phyloP scores from a whole-genome alignment of 2,797 vertebrate species.

The Aselliscus stoliczkanus region DNA sequence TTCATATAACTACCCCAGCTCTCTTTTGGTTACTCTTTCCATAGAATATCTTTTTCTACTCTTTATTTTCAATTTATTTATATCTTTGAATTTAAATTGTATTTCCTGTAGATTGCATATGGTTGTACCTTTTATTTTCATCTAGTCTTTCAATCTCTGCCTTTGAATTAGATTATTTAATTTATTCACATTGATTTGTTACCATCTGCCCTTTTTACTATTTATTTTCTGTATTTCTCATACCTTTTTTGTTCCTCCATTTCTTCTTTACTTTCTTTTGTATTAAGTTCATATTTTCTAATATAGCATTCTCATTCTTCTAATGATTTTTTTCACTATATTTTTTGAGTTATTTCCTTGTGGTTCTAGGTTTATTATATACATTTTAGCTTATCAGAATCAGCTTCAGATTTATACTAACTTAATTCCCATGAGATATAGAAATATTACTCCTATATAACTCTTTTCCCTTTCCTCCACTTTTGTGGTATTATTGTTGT shows the following conservation, averaged over 20 bases:
- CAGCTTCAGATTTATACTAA: not conserved
- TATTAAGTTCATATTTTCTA: not conserved
- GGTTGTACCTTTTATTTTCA: not conserved
- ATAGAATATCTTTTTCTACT: not conserved
- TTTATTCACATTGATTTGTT: not conserved
- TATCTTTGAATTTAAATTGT: not conserved
- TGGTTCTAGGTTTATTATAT: not conserved
- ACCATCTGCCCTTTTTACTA: not conserved
- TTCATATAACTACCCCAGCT: not conserved
- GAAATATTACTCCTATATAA: not conserved
- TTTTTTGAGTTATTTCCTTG: not conserved
- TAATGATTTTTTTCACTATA: not conserved
- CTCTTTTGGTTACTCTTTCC: not conserved
- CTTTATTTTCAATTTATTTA: not conserved
- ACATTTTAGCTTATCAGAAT: not conserved
- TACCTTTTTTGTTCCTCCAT: not conserved
- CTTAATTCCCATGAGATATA: not conserved
- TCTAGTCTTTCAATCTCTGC: not conserved
- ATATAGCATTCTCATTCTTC: not conserved
- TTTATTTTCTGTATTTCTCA: not conserved
- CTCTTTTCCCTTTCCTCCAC: not conserved
- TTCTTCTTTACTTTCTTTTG: not conserved
- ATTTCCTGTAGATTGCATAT: not conserved
- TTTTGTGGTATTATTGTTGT: not conserved
- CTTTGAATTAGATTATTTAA: not conserved